Base-by-base conservation (phyloP, 2,113 vertebrate species). In the Campylorhamphus procurvoides region DNA sequence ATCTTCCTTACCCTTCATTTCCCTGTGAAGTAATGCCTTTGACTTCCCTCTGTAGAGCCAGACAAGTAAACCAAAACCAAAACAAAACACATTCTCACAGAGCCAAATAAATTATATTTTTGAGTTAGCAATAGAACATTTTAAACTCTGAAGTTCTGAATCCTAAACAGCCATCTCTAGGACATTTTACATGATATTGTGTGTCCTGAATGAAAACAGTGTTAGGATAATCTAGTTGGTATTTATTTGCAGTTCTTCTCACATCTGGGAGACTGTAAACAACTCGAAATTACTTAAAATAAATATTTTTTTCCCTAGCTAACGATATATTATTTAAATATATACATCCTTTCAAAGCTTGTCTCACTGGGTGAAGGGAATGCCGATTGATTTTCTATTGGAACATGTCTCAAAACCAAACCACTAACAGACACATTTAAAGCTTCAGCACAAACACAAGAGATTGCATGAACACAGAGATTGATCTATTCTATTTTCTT, bases 31-130 rank as follows among this genome's bases (percentile, higher is more conserved):
- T 20, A 69, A 49, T 52, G 12, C 4, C 15, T 87, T 62, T 66
- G 28, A 31, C 31, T 85, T 82, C 22, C 9, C 13, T 37, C 28
- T 58, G 12, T 2, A 71, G 12, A 67, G 58, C 18, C 40, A 66
- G 33, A 68, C 8, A 69, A 39, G 9, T 3, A 75, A 86, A 62
- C 4, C 5, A 40, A 73, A 72, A 9, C 7, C 4, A 81, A 64
- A 76, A 9, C 0, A 9, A 17, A 23, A 3, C 5, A 10, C 37
- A 37, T 1, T 13, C 7, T 19, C 46, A 42, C 7, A 39, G 24
- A 44, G 49, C 25, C 18, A 72, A 58, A 16, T 7, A 47, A 6
- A 23, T 42, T 49, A 8, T 12, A 46, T 27, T 60, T 86, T 73
- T 47, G 1, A 27, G 25, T 50, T 52, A 77, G 3, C 9, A 66